phyloP scores from a whole-genome alignment of 1,140 invertebrate genomes.

The Helicoverpa zea region DNA sequence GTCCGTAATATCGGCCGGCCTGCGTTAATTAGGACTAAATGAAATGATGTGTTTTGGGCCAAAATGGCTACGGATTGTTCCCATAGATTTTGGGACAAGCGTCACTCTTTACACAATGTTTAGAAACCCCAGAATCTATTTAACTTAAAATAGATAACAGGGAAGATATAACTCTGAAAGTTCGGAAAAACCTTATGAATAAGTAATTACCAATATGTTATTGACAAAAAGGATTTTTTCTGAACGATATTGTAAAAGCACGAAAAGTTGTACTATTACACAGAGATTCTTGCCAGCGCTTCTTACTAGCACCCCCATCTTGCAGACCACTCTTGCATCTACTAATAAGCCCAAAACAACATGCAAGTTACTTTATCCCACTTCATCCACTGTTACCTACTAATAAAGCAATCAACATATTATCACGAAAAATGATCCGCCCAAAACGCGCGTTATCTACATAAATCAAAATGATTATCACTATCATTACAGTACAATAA shows the following conservation, averaged over 20 bases:
- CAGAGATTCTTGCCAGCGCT: too few species aligned
- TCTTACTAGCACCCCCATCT: too few species aligned
- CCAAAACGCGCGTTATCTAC: slow-evolving; percentile 4
- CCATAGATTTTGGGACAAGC: slow-evolving; percentile 2
- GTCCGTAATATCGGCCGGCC: slow-evolving; percentile 55
- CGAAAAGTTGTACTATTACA: too few species aligned
- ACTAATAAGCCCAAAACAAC: too few species aligned
- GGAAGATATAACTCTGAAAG: neutral
- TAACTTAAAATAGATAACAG: neutral
- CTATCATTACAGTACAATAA: slow-evolving; percentile 31
- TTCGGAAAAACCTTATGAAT: too few species aligned
- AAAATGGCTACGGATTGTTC: slow-evolving; percentile 53
- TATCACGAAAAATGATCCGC: neutral
- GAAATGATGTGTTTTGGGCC: slow-evolving; percentile 67
- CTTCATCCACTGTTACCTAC: neutral
- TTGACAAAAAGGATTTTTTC: too few species aligned
- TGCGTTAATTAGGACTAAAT: slow-evolving; percentile 70
- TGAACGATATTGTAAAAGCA: too few species aligned
- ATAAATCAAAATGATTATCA: slow-evolving; percentile 32
- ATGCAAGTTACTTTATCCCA: too few species aligned
- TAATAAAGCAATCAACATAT: neutral
- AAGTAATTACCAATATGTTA: too few species aligned
- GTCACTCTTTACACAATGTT: neutral
- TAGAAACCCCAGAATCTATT: neutral
- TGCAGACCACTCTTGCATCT: too few species aligned